Evolutionary conservation across 2,113 vertebrate species (phyloP), one percentile per base, ranked within the genome.

Genomic region (Cyanoderma ruficeps): DNA sequence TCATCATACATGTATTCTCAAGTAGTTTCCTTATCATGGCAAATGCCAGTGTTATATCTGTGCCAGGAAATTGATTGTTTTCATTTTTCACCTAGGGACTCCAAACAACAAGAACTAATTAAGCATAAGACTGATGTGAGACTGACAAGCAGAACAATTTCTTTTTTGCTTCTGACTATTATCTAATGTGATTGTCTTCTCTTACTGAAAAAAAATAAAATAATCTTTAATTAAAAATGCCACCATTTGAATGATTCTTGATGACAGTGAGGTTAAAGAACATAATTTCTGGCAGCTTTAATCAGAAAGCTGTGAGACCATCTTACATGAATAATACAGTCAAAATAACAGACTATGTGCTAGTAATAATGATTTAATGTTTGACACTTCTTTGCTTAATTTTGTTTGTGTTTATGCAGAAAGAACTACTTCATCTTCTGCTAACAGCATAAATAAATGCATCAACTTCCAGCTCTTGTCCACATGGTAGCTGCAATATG

Each of bases 101-200:
- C 28, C n/a, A 83, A 86, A 82, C 1, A 53, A 82, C 79, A 86
- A 67, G 80, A 92, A 81, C 33, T 90, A 94, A 94, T 95, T 97
- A 96, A 93, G 60, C 24, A 17, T 67, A 67, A 67, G n/a, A 75
- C 17, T 77, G 63, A 89, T 64, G 52, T 31, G 59, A 83, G 68
- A 78, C 19, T 86, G 86, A 87, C 83, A 93, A 93, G 71, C 18
- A 83, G 55, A 90, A 78, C 24, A 42, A 78, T 81, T 91, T 90
- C 1, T 65, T 69, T 83, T 83, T 74, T 88, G 46, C 14, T 86
- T 90, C 52, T 86, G 64, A 93, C 64, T 33, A 67, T 56, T 93
- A 86, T 72, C 71, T 94, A 83, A 74, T 71, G 24, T 10, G 47
- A 30, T 50, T 53, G 53, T 83, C 82, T 90, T 37, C 56, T 69